Evolutionary conservation across 2,888 invertebrate genomes (phyloP).

Genomic region (Nowickia ferox): DNA sequence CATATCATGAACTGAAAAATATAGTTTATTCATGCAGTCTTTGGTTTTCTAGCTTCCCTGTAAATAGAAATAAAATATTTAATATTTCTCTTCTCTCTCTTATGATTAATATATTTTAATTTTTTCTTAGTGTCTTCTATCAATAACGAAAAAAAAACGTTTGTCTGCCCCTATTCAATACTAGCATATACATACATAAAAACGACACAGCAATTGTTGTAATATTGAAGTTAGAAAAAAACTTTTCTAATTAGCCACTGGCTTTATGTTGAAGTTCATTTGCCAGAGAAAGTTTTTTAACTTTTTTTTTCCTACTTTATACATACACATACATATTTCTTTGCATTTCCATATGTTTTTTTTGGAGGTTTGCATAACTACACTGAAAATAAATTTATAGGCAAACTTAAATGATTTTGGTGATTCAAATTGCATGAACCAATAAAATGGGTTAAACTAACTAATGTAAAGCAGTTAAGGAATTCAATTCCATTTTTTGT

Average conservation of each 20-base stretch:
- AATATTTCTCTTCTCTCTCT: slow-evolving; percentile 1
- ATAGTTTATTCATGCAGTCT: too few relatives aligned
- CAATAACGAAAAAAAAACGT: not conserved
- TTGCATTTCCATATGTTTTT: slow-evolving; percentile 22
- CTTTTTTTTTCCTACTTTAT: slow-evolving; percentile 30
- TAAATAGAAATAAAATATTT: not conserved
- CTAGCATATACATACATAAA: slow-evolving; percentile 17
- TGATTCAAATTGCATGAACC: too few relatives aligned
- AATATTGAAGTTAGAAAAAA: slow-evolving; percentile 64
- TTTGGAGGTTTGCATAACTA: not conserved
- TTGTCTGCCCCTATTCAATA: slow-evolving; percentile 24
- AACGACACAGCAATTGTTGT: slow-evolving; percentile 34
- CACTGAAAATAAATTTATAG: too few relatives aligned
- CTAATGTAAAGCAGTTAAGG: too few relatives aligned
- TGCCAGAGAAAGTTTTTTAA: slow-evolving; percentile 70
- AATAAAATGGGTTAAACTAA: too few relatives aligned
- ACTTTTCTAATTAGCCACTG: slow-evolving; percentile 81
- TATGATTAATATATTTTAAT: not conserved
- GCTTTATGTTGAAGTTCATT: slow-evolving; percentile 71
- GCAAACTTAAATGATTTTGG: too few relatives aligned
- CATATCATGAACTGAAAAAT: too few relatives aligned
- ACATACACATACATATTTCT: not conserved
- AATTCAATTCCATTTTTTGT: too few relatives aligned
- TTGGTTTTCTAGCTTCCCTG: not conserved
- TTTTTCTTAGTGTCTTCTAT: not conserved